phyloP scores from a whole-genome alignment of 2,797 vertebrate genomes.

The Glossophaga mutica region DNA sequence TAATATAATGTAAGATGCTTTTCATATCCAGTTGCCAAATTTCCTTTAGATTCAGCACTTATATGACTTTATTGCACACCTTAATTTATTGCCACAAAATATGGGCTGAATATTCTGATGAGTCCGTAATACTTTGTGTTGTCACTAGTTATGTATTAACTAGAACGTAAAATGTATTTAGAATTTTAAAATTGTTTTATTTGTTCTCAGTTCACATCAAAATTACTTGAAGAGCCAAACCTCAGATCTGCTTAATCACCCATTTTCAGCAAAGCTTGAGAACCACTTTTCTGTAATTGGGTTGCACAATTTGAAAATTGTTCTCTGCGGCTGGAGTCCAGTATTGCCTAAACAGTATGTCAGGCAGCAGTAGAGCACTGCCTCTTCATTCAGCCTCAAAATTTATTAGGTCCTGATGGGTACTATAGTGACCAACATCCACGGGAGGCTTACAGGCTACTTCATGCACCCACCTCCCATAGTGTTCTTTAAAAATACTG shows the following conservation, averaged over 20 bases:
- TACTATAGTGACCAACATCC: background rate
- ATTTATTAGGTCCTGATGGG: background rate
- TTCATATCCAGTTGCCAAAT: background rate
- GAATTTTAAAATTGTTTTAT: background rate
- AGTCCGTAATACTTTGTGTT: background rate
- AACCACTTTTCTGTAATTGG: background rate
- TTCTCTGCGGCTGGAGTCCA: background rate
- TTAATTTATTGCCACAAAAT: constrained; percentile 12
- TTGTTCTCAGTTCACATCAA: background rate
- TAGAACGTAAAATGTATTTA: background rate
- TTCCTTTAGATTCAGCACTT: background rate
- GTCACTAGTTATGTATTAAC: background rate
- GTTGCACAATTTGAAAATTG: background rate
- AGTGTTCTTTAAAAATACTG: background rate
- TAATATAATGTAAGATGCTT: background rate
- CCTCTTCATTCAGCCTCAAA: background rate
- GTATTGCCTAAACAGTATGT: background rate
- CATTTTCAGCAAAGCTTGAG: background rate
- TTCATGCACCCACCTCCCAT: background rate
- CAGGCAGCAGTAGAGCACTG: background rate
- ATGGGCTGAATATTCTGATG: background rate
- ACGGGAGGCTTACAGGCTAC: background rate
- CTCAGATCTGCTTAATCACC: background rate
- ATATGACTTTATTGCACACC: background rate
- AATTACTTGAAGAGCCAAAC: background rate